A percentile compares a stretch with the other conserved stretches of the same genome.
These are phyloP conservation scores for Chitala chitala DNA, from an alignment of 2,113 vertebrate genomes.

Conservation along the genomic window DNA sequence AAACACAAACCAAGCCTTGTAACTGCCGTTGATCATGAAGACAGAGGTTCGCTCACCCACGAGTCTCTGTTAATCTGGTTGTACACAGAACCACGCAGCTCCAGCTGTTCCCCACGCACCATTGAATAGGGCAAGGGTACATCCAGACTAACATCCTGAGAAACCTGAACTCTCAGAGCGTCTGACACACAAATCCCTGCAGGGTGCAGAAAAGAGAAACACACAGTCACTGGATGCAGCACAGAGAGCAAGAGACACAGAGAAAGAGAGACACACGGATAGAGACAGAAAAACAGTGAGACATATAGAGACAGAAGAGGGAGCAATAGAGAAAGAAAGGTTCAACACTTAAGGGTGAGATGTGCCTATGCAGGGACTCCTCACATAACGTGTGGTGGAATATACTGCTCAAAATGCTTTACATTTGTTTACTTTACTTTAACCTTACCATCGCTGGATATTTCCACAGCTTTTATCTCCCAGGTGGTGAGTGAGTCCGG, in stretches of 20 bases:
- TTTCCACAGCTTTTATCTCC: slow-evolving; percentile 78
- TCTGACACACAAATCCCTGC: slow-evolving; percentile 81
- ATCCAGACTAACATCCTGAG: slow-evolving; percentile 71
- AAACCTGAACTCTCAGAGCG: slow-evolving; percentile 59
- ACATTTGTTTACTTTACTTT: neutral
- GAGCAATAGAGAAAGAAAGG: too few relatives aligned
- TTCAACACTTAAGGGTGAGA: too few relatives aligned
- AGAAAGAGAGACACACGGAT: too few relatives aligned
- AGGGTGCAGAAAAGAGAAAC: neutral
- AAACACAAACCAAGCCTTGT: neutral
- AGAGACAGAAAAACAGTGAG: too few relatives aligned
- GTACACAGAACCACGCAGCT: slow-evolving; percentile 79
- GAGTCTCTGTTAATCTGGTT: slow-evolving; percentile 54
- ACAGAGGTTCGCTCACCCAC: slow-evolving; percentile 34
- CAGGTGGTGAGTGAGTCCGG: slow-evolving; percentile 91
- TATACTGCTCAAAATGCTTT: too few relatives aligned
- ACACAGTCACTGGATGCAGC: too few relatives aligned
- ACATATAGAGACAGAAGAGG: too few relatives aligned
- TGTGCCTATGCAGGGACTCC: too few relatives aligned
- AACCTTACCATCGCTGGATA: slow-evolving; percentile 72
- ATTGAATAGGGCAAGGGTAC: slow-evolving; percentile 82
- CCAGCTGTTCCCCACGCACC: slow-evolving; percentile 84
- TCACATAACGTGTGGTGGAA: too few relatives aligned
- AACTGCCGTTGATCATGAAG: neutral
- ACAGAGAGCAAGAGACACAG: too few relatives aligned